Base-by-base conservation (phyloP, 2,113 vertebrate genomes). In the Phalacrocorax brasilianus region DNA sequence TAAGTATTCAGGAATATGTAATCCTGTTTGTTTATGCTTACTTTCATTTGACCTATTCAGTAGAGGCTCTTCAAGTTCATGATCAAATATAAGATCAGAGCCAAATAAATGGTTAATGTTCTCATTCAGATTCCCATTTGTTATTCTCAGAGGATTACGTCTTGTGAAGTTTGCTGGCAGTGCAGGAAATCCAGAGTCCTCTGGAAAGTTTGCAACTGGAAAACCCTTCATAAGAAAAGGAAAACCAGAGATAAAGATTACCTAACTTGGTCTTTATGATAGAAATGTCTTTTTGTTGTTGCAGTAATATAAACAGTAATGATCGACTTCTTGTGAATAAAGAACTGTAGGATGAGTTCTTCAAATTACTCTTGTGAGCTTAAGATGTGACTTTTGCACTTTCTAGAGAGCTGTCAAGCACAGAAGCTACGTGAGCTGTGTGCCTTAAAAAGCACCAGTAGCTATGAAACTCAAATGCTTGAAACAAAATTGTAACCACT, bases 51-150 rank as follows among this genome's bases (percentile, higher is more conserved):
- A 84, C 55, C 97, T 95, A n/a, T 82, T 97, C 62, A 53, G 85
- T 42, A 94, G 94, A 90, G 72, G 91, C 67, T 98, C 98, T 38
- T 98, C 98, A 66, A 95, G 38, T 71, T 97, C 94, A 85, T 91
- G 87, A 82, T 91, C 94, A 79, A 98, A 82, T 66, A 88, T 53
- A 72, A 97, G 82, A 74, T 98, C 95, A 30, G 97, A 91, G 33
- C 89, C 91, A 77, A 98, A 84, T 14, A 97, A 95, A 95, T 93
- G 96, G 76, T 96, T 97, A 26, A 97, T 82, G 50, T 88, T 98
- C 96, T 87, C 95, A 72, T 75, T 91, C 90, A 97, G 91, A 75
- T 80, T 97, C 65, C 98, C 65, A 70, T 96, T 97, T 80, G 97
- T 96, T 87, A 97, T 96, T 95, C 97, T 98, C 63, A 98, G 40